Conservation (phyloP, 2,113 vertebrate genomes). For the Dromaius novaehollandiae region DNA sequence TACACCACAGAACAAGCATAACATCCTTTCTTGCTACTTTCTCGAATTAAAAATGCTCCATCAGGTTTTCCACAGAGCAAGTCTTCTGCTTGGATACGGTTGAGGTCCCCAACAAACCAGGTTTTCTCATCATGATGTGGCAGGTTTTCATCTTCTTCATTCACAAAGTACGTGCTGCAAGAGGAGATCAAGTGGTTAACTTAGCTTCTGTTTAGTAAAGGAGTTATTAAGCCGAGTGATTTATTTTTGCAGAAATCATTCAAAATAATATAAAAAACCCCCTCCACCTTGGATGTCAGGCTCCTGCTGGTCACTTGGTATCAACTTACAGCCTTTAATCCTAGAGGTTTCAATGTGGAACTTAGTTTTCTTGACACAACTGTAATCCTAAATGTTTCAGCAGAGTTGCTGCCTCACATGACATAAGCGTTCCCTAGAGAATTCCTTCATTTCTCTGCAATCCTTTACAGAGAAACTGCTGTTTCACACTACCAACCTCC, state of each 20-base stretch:
- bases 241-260: not conserved
- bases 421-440: not conserved
- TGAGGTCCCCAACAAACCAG: slow-evolving; percentile 96
- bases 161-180: slow-evolving; percentile 87
- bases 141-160: slow-evolving; percentile 90
- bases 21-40: slow-evolving; percentile 96
- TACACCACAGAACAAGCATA: slow-evolving; percentile 98
- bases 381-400: not conserved
- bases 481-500: not conserved
- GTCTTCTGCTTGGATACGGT: slow-evolving; percentile 92
- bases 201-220: not conserved
- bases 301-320: not conserved
- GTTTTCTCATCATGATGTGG: slow-evolving; percentile 93
- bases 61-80: slow-evolving; percentile 91
- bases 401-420: not conserved
- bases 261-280: not conserved
- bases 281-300: not conserved
- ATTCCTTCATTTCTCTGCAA: not conserved
- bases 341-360: not conserved
- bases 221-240: not conserved
- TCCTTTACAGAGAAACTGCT: not conserved
- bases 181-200: not conserved
- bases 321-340: not conserved
- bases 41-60: slow-evolving; percentile 94
- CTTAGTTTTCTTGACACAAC: not conserved